A percentile compares a stretch with the other conserved stretches of the same genome.
These are phyloP conservation scores for Scaeva pyrastri DNA, from an alignment of 2,888 invertebrate genomes.

Conservation along the genomic window DNA sequence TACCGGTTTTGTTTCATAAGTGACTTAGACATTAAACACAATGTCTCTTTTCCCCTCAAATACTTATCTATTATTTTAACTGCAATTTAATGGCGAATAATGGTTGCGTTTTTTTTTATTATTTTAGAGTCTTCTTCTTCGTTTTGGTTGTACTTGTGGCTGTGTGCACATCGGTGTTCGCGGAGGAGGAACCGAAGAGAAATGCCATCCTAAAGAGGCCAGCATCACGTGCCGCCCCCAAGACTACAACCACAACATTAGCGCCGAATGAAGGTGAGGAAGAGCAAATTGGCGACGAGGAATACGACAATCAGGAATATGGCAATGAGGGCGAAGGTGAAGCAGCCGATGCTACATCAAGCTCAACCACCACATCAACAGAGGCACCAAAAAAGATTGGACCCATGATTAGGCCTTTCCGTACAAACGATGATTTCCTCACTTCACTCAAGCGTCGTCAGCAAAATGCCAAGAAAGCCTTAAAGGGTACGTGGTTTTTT, in stretches of 20 bases:
- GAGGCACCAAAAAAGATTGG: slow-evolving; percentile 88
- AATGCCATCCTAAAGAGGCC: slow-evolving; percentile 76
- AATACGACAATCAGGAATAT: slow-evolving; percentile 84
- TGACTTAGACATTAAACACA: background rate
- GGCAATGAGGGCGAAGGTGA: slow-evolving; percentile 81
- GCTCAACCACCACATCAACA: slow-evolving; percentile 86
- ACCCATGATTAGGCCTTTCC: slow-evolving; percentile 89
- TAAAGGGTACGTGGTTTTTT: slow-evolving; percentile 71
- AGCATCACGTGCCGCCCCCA: slow-evolving; percentile 79
- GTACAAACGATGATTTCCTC: slow-evolving; percentile 91
- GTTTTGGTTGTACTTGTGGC: slow-evolving; percentile 53
- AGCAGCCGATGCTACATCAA: slow-evolving; percentile 83
- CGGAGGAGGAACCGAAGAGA: slow-evolving; percentile 64
- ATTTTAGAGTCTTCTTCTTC: slow-evolving; percentile 61
- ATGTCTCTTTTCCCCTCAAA: background rate
- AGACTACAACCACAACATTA: slow-evolving; percentile 81
- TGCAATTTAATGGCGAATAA: slow-evolving; percentile 18
- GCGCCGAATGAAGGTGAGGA: slow-evolving; percentile 79
- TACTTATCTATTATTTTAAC: background rate
- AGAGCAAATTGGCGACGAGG: slow-evolving; percentile 84
- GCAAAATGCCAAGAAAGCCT: slow-evolving; percentile 88
- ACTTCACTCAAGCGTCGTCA: slow-evolving; percentile 90
- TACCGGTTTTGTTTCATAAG: slow-evolving; percentile 54
- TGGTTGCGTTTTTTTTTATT: background rate
- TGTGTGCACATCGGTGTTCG: slow-evolving; percentile 57